These are phyloP conservation scores for Notothenia rossii DNA, from an alignment of 2,113 vertebrate species.

Conservation along the genomic window DNA sequence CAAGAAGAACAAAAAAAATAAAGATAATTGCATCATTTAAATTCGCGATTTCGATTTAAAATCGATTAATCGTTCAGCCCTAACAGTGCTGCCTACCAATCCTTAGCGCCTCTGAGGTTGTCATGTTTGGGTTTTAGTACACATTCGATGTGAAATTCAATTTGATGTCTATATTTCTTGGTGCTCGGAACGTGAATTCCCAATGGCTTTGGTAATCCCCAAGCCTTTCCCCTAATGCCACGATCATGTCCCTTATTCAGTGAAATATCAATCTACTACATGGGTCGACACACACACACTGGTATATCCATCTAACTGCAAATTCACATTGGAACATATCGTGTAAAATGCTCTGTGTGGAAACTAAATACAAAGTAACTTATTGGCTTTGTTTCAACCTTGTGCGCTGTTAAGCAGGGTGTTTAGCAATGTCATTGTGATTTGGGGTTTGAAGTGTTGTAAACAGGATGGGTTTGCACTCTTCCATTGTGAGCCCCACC, in stretches of 20 bases:
- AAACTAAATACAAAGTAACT: not conserved
- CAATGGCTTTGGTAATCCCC: not conserved
- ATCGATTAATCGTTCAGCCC: too few species aligned
- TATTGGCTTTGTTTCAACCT: slow-evolving; percentile 25
- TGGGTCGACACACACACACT: not conserved
- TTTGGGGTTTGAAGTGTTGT: slow-evolving; percentile 61
- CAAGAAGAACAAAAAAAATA: too few species aligned
- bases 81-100: too few species aligned
- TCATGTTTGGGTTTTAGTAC: not conserved
- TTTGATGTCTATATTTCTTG: not conserved
- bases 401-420: slow-evolving; percentile 1
- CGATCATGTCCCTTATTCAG: not conserved
- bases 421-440: slow-evolving; percentile 52
- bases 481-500: slow-evolving; percentile 44
- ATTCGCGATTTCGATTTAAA: too few species aligned
- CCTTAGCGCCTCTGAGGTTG: too few species aligned
- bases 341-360: slow-evolving; percentile 12
- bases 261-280: not conserved
- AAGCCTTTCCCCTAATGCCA: not conserved
- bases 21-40: too few species aligned
- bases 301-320: not conserved
- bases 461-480: slow-evolving; percentile 80
- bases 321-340: slow-evolving; percentile 1
- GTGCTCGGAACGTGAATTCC: not conserved
- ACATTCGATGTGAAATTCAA: not conserved